Percentiles rank a stretch among this genome's conserved stretches.
These are phyloP conservation scores for Glyptemys insculpta DNA, from an alignment of 2,797 vertebrate species.

Conservation along the genomic window DNA sequence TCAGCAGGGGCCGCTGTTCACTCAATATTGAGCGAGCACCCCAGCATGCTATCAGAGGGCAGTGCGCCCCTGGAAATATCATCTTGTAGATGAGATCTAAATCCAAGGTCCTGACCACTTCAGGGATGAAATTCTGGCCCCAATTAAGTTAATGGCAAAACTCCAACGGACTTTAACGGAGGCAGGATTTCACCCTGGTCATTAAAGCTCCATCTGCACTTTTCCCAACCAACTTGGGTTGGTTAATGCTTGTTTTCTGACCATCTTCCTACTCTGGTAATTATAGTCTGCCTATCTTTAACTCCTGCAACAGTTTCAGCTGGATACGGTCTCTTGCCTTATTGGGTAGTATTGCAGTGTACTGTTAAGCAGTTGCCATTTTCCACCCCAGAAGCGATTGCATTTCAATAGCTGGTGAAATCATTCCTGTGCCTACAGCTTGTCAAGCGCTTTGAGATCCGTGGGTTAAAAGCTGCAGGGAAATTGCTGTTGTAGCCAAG, in stretches of 20 bases:
- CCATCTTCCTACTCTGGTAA: neutral
- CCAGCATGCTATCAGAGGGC: no score
- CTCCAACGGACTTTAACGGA: neutral
- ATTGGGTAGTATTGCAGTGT: neutral
- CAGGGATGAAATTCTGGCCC: neutral
- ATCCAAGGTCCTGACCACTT: neutral
- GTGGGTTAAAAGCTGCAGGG: neutral
- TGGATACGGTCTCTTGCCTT: neutral
- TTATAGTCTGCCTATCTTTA: neutral
- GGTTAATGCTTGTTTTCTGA: neutral
- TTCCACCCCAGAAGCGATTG: neutral
- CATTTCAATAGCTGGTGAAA: neutral
- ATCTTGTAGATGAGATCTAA: neutral
- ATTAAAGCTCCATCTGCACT: neutral
- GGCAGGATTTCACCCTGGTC: neutral
- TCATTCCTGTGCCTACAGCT: neutral
- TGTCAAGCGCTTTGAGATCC: neutral
- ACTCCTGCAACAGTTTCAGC: neutral
- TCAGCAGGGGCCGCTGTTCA: neutral
- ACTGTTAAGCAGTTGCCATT: neutral
- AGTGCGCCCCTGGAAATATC: neutral
- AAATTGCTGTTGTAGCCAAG: neutral
- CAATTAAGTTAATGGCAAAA: neutral
- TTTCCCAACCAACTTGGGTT: neutral
- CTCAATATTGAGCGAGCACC: neutral